Evolutionary conservation across 2,113 vertebrate genomes (phyloP), one percentile per base, ranked within the genome.

Genomic region (Uria lomvia): DNA sequence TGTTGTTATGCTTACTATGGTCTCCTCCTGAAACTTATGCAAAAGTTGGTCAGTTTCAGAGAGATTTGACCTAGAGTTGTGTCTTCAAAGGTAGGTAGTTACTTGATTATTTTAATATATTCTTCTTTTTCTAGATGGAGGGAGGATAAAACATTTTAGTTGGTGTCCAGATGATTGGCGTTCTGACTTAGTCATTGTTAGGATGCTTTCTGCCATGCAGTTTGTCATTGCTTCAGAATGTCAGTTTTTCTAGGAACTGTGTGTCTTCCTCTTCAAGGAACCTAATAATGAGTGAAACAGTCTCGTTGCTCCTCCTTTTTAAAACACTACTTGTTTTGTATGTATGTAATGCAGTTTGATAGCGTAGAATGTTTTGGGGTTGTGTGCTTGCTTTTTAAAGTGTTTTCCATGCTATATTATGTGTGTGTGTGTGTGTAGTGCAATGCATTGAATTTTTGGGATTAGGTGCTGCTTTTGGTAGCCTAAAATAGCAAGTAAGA

Each of bases 391-490:
- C n/a, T 71, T 73, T 83, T 66, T 14, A 0, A 90, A 42, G 7
- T 45, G 53, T 65, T 90, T 86, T 70, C 34, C 5, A 11, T 29
- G 5, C 36, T 53, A 12, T 47, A 2, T 62, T 86, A 9, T 1
- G 1, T 47, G 16, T 38, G 30, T n/a, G 36, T 36, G 36, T 78
- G 15, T 34, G 5, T 80, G 59, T 72, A 79, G 62, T 53, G 87
- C 70, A 70, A 11, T 91, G 81, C 81, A 90, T 15, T 95, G 94
- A 85, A 79, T 88, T 93, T 96, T 95, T 78, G 65, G 93, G 67
- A 91, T 96, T 97, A 93, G 92, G 81, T 93, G 93, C 81, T 88
- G 81, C 93, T 94, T 96, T 90, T 93, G 53, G 81, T 75, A 85
- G 62, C 90, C 81, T 90, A 94, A 96, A 97, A 96, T 92, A 97